phyloP scores from a whole-genome alignment of 30 jellyfish, hydroid and myxozoan species.

The Cassiopea xamachana region DNA sequence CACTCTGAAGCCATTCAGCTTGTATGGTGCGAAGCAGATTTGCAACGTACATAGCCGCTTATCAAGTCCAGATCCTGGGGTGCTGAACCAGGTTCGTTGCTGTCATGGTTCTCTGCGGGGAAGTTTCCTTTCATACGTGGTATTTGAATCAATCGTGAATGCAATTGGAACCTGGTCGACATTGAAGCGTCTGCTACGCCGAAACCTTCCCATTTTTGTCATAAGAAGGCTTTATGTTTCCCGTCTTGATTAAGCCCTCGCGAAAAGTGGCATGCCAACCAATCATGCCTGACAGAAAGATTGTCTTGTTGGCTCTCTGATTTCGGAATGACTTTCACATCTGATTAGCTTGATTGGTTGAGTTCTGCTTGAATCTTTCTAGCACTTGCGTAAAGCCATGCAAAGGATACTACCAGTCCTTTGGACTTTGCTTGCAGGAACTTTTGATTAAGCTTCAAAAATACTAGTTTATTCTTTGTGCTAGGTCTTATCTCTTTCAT shows the following conservation, averaged over 20 bases:
- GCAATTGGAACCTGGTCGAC: too few relatives aligned
- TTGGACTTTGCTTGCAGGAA: neutral
- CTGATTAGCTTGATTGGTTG: neutral
- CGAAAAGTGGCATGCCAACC: neutral
- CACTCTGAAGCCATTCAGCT: too few relatives aligned
- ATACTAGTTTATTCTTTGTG: conserved; percentile 37
- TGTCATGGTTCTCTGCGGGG: too few relatives aligned
- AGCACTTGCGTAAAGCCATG: conserved; percentile 33
- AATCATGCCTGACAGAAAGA: too few relatives aligned
- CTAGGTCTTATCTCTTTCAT: conserved; percentile 34
- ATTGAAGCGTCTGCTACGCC: conserved; percentile 32
- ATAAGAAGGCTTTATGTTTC: neutral
- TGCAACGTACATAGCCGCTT: too few relatives aligned
- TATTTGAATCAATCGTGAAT: too few relatives aligned
- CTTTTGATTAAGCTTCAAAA: conserved; percentile 9
- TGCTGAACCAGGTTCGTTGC: too few relatives aligned
- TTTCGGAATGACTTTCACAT: conserved; percentile 27
- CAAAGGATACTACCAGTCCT: conserved; percentile 39
- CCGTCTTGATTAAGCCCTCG: conserved; percentile 66
- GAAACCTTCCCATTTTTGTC: conserved; percentile 61
- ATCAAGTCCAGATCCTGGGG: too few relatives aligned
- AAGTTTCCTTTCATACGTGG: neutral
- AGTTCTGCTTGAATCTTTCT: conserved; percentile 32
- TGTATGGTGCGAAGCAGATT: too few relatives aligned
- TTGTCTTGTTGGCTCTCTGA: neutral